Base-by-base conservation (phyloP, 2,113 vertebrate genomes). In the Poicephalus meyeri region DNA sequence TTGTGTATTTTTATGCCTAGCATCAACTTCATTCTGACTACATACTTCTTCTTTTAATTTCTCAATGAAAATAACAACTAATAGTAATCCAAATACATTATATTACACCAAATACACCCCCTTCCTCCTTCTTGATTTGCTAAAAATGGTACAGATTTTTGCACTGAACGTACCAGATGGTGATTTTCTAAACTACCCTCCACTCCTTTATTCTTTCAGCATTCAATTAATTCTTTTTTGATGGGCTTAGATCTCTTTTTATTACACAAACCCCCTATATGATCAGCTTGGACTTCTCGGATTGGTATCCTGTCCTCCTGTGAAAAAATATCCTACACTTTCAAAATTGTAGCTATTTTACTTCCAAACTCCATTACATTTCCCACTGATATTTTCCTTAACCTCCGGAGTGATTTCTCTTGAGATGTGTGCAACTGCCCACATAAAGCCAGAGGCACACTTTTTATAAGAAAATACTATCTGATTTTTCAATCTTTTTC, bases 211-310 rank as follows among this genome's bases (percentile, higher is more conserved):
- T 69, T 82, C 66, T 77, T 35, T 17, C 56, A 82, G 15, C 3
- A 65, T 83, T 95, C 77, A 86, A 42, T 85, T 87, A 2, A 69
- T 69, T 79, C 47, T 3, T 80, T 85, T 91, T 61, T 72, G 52
- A 91, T 72, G 39, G 52, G 7, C 52, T 95, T 79, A 91, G 37
- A 26, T 79, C 41, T 92, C 69, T 53, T 82, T 52, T 63, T 81
- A 81, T 35, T 39, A 58, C 16, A 85, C 61, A 72, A 76, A 85
- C 31, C 28, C 33, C 37, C 33, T 71, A 1, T 63, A 82, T 77
- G 76, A 92, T 85, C 84, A 87, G 31, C 44, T 66, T 95, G 91
- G 77, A 87, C 86, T 95, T 93, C 44, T 84, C 42, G 72, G 89
- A 95, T 86, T 92, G 64, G 25, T 91, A 76, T 79, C 52, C 61